A percentile compares a stretch with the other conserved stretches of the same genome.
phyloP scores from a whole-genome alignment of 2,797 vertebrate genomes.

The Balearica regulorum region DNA sequence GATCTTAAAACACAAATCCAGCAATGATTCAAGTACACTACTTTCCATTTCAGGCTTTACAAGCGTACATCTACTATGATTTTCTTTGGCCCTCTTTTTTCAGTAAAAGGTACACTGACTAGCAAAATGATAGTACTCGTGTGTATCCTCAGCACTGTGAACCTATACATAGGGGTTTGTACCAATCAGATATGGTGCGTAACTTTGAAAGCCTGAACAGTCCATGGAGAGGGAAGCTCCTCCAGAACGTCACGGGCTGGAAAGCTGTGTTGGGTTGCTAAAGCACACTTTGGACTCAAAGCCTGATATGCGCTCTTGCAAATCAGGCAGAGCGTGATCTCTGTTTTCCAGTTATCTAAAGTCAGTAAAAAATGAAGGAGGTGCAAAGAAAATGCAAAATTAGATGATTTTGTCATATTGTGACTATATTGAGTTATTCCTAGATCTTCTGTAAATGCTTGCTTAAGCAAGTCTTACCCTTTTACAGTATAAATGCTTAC shows the following conservation, averaged over 20 bases:
- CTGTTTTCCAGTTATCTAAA: neutral
- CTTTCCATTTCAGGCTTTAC: neutral
- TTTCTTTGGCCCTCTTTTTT: neutral
- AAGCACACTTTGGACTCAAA: neutral
- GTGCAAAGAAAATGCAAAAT: neutral
- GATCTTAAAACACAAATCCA: neutral
- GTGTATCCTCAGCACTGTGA: neutral
- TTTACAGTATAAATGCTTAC: neutral
- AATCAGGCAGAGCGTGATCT: neutral
- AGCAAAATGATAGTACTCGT: neutral
- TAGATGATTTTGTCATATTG: neutral
- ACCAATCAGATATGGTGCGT: neutral
- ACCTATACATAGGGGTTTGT: neutral
- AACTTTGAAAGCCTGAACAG: neutral
- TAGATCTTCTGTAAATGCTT: neutral
- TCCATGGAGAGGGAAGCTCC: neutral
- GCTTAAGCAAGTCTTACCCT: neutral
- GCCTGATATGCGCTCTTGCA: rapidly evolving
- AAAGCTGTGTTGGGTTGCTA: rapidly evolving
- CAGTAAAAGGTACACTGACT: neutral
- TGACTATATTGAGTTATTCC: neutral
- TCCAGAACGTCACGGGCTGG: neutral
- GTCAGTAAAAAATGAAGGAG: neutral
- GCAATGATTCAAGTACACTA: neutral
- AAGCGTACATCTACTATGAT: neutral